These are phyloP conservation scores for Megalopta genalis DNA, from an alignment of 1,140 invertebrate species.

Conservation along the genomic window DNA sequence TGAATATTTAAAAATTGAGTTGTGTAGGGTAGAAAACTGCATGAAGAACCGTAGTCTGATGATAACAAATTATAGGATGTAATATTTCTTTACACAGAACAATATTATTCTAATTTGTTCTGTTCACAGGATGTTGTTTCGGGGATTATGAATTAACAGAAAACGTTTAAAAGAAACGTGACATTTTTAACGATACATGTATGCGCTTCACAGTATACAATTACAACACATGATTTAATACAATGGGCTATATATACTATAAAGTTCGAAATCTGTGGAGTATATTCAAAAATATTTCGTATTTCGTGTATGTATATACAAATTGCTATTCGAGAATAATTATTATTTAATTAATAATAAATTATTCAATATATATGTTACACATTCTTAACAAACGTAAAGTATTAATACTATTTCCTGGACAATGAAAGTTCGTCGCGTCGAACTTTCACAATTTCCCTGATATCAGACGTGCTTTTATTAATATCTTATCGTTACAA, in stretches of 20 bases:
- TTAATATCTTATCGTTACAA: background rate
- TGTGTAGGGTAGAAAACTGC: no score
- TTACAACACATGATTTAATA: constrained; percentile 18
- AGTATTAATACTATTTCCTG: constrained; percentile 57
- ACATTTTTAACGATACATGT: background rate
- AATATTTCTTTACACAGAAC: no score
- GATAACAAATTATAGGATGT: no score
- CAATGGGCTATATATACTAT: constrained; percentile 23
- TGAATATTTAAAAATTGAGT: no score
- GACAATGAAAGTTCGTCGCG: constrained; percentile 20
- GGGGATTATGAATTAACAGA: background rate
- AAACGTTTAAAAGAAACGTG: background rate
- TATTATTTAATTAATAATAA: constrained; percentile 29
- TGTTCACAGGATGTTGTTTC: no score
- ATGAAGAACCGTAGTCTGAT: no score
- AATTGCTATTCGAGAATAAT: background rate
- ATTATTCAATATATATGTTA: constrained; percentile 36
- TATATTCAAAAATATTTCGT: constrained; percentile 18
- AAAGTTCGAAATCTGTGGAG: constrained; percentile 1
- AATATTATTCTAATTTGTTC: no score
- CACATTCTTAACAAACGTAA: constrained; percentile 11
- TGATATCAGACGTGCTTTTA: constrained; percentile 8
- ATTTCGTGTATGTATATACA: constrained; percentile 14
- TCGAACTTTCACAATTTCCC: constrained; percentile 19
- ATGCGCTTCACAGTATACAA: background rate